Percentiles rank a stretch among this genome's conserved stretches.
Evolutionary conservation across 2,888 invertebrate genomes (phyloP).

Genomic region (Allygus modestus): DNA sequence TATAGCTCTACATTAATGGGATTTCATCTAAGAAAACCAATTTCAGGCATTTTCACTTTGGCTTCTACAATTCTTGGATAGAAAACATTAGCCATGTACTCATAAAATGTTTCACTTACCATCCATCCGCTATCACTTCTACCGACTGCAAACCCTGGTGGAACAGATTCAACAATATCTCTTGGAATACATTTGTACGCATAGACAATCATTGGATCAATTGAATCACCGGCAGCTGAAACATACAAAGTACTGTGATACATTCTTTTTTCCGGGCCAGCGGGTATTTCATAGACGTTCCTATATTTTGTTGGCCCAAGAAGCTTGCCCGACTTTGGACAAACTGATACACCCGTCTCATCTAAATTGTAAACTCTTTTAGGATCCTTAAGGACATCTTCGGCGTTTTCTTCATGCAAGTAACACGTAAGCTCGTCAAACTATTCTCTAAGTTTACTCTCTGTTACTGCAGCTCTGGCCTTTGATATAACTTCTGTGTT

Average conservation of each 20-base stretch:
- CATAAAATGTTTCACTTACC: slow-evolving; percentile 69
- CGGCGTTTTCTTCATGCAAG: slow-evolving; percentile 67
- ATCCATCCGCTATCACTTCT: slow-evolving; percentile 70
- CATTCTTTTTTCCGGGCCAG: slow-evolving; percentile 50
- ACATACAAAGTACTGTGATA: slow-evolving; percentile 67
- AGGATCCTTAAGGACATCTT: slow-evolving; percentile 49
- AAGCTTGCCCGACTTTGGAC: slow-evolving; percentile 68
- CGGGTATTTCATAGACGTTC: slow-evolving; percentile 67
- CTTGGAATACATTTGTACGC: slow-evolving; percentile 70
- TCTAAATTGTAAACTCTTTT: slow-evolving; percentile 69
- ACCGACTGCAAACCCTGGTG: slow-evolving; percentile 68
- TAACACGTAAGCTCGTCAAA: slow-evolving; percentile 64
- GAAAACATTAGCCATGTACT: slow-evolving; percentile 67
- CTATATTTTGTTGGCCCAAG: slow-evolving; percentile 67
- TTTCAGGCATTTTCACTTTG: slow-evolving; percentile 61
- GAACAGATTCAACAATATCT: slow-evolving; percentile 67
- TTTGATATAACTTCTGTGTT: slow-evolving; percentile 41
- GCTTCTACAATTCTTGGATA: slow-evolving; percentile 66
- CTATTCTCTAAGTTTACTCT: slow-evolving; percentile 69
- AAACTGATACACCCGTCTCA: slow-evolving; percentile 67
- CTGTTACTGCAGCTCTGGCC: slow-evolving; percentile 68
- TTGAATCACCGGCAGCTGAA: slow-evolving; percentile 65
- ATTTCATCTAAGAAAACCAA: slow-evolving; percentile 65
- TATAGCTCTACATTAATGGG: slow-evolving; percentile 68
- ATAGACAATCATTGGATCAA: slow-evolving; percentile 69